Conservation (phyloP, 2,113 vertebrate species). For the Passer montanus region DNA sequence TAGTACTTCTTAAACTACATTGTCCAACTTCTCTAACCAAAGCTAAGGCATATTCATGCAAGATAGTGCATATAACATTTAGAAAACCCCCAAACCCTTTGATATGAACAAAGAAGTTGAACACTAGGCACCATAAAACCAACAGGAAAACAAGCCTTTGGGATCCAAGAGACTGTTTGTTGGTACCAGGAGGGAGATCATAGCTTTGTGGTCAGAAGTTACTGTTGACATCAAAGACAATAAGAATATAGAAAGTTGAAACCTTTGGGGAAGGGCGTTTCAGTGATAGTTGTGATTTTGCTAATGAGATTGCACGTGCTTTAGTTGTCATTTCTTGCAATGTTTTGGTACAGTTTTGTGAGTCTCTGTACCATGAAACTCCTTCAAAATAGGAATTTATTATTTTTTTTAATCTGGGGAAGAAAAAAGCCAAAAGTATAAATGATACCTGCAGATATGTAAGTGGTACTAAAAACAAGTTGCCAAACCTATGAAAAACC, state of each 20-base stretch:
- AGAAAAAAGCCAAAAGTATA: neutral
- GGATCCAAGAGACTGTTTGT: neutral
- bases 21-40: neutral
- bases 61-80: neutral
- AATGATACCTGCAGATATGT: neutral
- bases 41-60: neutral
- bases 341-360: neutral
- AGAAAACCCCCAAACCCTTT: neutral
- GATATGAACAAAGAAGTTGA: neutral
- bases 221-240: neutral
- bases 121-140: neutral
- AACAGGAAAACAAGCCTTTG: neutral
- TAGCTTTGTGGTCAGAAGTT: neutral
- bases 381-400: neutral
- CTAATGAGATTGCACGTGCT: neutral
- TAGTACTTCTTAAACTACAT: neutral
- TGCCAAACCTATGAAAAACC: neutral
- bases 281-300: neutral
- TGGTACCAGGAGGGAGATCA: neutral
- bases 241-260: neutral
- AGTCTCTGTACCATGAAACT: neutral
- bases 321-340: neutral
- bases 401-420: neutral
- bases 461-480: neutral
- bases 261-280: neutral